Evolutionary conservation across 2,797 vertebrate genomes (phyloP), one percentile per base, ranked within the genome.

Genomic region (Halcyon smyrnensis): DNA sequence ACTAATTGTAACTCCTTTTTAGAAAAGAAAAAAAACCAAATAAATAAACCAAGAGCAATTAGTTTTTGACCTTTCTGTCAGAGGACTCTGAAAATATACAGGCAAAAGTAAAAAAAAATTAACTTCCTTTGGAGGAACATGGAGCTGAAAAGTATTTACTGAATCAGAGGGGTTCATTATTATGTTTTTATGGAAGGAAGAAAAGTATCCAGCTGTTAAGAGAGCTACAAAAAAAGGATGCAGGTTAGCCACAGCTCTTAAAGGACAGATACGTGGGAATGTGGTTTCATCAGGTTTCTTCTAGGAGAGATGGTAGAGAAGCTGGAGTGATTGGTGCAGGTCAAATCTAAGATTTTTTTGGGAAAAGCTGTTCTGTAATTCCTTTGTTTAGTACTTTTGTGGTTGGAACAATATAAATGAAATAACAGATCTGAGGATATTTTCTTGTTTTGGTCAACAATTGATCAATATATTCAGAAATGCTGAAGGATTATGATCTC

Each of bases 131-230:
- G 59, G 32, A 71, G 78, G 82, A 91, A 50, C 4, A 37, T 46
- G 57, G 37, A 86, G 57, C 28, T 94, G 65, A 54, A 78, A 90
- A 53, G 37, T 57, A 78, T 88, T 78, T 93, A 28, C 90, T 87
- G 78, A 91, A 76, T 92, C 88, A 73, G 77, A 79, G 59, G 65
- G n/a, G 67, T 88, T 59, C 93, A 28, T 77, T 86, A 13, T 91
- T 95, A 82, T n/a, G 28, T 87, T 95, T 94, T 95, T 94, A 90
- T 86, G 69, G 91, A 78, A 88, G 80, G 67, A 80, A 77, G 84
- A 91, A 53, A 92, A 87, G 87, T 87, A 90, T 92, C 84, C 92
- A 95, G 37, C 81, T 94, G 87, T 90, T 97, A 90, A 88, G 88
- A 92, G 68, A 90, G 34, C 81, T 79, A 71, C 94, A 69, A 93